Percentiles rank a stretch among this genome's conserved stretches.
phyloP scores from a whole-genome alignment of 2,888 invertebrate genomes.

The Heliconius aoede region DNA sequence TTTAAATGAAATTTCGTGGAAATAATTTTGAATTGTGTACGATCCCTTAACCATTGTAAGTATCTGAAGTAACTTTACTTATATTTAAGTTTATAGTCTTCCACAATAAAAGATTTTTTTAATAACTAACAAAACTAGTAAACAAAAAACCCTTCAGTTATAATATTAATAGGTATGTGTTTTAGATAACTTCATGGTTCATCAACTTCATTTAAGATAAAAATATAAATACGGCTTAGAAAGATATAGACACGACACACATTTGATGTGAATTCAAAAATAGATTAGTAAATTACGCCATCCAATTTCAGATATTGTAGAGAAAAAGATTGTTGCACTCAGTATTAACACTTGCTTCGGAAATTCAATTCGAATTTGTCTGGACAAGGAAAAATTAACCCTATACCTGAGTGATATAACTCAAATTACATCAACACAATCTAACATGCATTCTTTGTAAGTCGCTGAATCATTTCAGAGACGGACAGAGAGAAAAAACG shows the following conservation, averaged over 20 bases:
- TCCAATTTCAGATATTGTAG: constrained; percentile 65
- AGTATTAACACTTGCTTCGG: constrained; percentile 69
- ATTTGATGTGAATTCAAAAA: constrained; percentile 26
- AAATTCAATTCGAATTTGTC: constrained; percentile 65
- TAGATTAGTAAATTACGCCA: constrained; percentile 58
- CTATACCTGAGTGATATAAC: constrained; percentile 40
- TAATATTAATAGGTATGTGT: background rate
- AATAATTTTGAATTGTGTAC: too few species aligned
- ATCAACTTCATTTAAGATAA: too few species aligned
- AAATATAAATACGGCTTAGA: background rate
- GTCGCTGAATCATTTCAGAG: constrained; percentile 74
- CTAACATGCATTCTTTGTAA: constrained; percentile 63
- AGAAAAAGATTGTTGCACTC: constrained; percentile 74
- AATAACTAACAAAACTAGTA: too few species aligned
- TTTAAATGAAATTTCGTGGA: too few species aligned
- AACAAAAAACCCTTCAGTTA: too few species aligned
- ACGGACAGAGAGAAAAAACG: constrained; percentile 64
- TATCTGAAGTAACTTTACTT: too few species aligned
- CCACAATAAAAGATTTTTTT: background rate
- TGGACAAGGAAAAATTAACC: constrained; percentile 47
- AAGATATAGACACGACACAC: background rate
- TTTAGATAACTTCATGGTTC: background rate
- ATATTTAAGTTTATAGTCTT: background rate
- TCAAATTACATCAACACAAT: constrained; percentile 45
- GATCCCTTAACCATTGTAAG: too few species aligned